These are phyloP conservation scores for Caenorhabditis plicata DNA, from an alignment of 2,888 invertebrate species.

Conservation along the genomic window DNA sequence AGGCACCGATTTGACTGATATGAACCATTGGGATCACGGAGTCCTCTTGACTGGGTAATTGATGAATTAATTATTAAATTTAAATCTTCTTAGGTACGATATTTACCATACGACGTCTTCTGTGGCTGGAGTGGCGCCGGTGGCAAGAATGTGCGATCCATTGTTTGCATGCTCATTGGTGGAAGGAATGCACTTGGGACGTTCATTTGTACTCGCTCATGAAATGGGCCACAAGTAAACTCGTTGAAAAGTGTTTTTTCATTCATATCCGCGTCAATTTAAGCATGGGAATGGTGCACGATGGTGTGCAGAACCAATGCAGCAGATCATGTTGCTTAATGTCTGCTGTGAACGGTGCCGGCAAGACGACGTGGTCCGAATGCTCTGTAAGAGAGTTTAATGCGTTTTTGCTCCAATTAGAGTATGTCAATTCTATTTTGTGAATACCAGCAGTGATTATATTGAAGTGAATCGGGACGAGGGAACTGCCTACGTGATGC, in stretches of 20 bases:
- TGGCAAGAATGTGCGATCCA: conserved; percentile 65
- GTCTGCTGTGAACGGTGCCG: conserved; percentile 66
- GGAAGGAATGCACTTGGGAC: conserved; percentile 64
- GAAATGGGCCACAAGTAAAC: conserved; percentile 66
- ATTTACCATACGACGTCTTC: conserved; percentile 65
- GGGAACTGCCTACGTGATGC: conserved; percentile 63
- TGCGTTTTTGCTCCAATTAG: conserved; percentile 62
- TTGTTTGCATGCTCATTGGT: conserved; percentile 64
- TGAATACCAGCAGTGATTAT: neutral
- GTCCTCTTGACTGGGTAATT: conserved; percentile 63
- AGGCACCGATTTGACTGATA: conserved; percentile 62
- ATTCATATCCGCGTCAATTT: neutral
- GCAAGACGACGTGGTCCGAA: conserved; percentile 65
- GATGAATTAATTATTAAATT: too few species aligned
- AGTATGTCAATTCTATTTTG: conserved; percentile 39
- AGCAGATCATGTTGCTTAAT: conserved; percentile 62
- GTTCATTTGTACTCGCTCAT: conserved; percentile 65
- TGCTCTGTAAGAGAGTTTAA: conserved; percentile 64
- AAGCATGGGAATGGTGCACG: conserved; percentile 66
- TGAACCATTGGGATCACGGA: conserved; percentile 65
- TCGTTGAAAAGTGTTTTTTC: neutral
- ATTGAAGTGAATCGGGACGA: conserved; percentile 58
- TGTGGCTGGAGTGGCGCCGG: conserved; percentile 66
- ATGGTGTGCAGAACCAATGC: conserved; percentile 65
- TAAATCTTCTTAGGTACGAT: too few species aligned